A percentile compares a stretch with the other conserved stretches of the same genome.
Conservation (phyloP, 2,888 invertebrate genomes). For the Hoplodrina blanda region DNA sequence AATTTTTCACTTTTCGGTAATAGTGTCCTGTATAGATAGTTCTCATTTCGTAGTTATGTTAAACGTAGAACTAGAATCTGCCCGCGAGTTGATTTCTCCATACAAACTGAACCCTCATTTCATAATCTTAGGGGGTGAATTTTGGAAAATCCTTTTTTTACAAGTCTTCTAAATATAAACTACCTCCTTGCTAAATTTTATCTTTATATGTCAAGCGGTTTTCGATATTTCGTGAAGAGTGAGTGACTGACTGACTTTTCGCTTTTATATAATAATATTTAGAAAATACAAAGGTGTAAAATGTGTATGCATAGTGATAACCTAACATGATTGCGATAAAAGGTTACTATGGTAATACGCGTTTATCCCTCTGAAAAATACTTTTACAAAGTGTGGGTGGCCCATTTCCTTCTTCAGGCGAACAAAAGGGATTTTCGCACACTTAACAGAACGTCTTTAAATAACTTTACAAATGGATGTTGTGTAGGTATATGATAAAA, state of each 20-base stretch:
- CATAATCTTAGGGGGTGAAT: too few species aligned
- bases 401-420: conserved; percentile 52
- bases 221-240: too few species aligned
- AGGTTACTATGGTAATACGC: conserved; percentile 37
- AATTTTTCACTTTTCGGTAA: not conserved
- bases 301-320: conserved; percentile 21
- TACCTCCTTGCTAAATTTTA: too few species aligned
- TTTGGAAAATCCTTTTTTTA: too few species aligned
- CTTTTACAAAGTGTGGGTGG: conserved; percentile 40
- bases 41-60: conserved; percentile 11
- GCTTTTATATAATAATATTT: too few species aligned
- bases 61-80: not conserved
- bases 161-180: too few species aligned
- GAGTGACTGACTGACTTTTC: too few species aligned
- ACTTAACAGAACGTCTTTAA: conserved; percentile 45
- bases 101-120: too few species aligned
- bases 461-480: conserved; percentile 48
- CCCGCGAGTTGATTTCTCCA: too few species aligned
- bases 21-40: not conserved
- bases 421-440: conserved; percentile 54
- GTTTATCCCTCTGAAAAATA: conserved; percentile 46
- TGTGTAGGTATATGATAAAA: conserved; percentile 12
- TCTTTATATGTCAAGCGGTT: too few species aligned
- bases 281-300: conserved; percentile 8
- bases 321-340: conserved; percentile 35